Evolutionary conservation across 64 coral and sea anemone genomes (phyloP), one percentile per base, ranked within the genome.

Genomic region (Actinia equina): DNA sequence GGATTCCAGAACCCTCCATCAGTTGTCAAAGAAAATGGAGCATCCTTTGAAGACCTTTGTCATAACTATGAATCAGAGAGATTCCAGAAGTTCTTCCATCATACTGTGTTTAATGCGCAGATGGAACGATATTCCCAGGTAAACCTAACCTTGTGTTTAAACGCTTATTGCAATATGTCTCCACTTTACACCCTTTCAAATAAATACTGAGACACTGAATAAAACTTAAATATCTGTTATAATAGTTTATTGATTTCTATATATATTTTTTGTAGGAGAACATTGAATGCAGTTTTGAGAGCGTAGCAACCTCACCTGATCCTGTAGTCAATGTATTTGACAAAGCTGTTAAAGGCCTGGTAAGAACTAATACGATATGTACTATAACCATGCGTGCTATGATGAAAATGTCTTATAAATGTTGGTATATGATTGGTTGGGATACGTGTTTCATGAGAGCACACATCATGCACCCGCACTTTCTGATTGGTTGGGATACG

Each of bases 271-370:
- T 52, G 25, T 59, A 96, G 91, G 97, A 99, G 79, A 99, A 95
- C 55, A 95, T 99, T n/a, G 97, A 99, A 59, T 99, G 97, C 59
- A 95, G 86, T 53, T 99, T 91, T 82, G 97, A 99, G 76, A 95
- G 91, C 63, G 91, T 93, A 17, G 85, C 93, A 4, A 88, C 86
- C 0, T 89, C 97, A 19, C 97, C 97, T 26, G 97, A 99, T n/a
- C 91, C 87, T 58, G 93, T 99, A 2, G 97, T 99, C 41, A 83
- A 89, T 9, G 93, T 99, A 42, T 95, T 99, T 91, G 97, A 99
- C 79, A 90, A 92, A 71, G 97, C 97, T 37, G 97, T 90, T 52
- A 93, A 99, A 69, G 91, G 91, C 9, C 77, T 93, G 94, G 94
- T 96, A 82, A 86, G 94, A 18, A 52, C 3, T 78, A 2, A 11